Evolutionary conservation across 2,888 invertebrate species (phyloP), one percentile per base, ranked within the genome.

Genomic region (Suillia variegata): DNA sequence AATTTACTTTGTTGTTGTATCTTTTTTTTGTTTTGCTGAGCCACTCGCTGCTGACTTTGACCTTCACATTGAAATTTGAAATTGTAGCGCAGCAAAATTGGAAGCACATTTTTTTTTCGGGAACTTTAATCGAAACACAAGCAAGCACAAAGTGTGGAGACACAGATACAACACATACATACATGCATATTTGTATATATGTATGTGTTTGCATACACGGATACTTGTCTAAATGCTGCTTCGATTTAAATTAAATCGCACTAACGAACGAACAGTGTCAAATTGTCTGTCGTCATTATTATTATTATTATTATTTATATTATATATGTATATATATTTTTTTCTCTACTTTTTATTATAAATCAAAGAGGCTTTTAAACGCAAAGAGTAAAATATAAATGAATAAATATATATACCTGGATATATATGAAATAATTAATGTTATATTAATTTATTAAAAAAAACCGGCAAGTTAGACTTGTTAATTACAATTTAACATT

Each of bases 21-120:
- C 26, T 54, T 47, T 42, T 54, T 54, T 42, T 52, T 13, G 8
- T 42, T 21, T 54, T 34, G 38, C 54, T 26, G 10, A n/a, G n/a
- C n/a, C n/a, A n/a, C n/a, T 26, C 26, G 26, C n/a, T 38, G 38
- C 26, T 56, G 56, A 56, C 56, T 56, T 56, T 56, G 56, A 56
- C 56, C 56, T 49, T 56, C 56, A 56, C 56, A 56, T 56, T 56
- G 56, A 56, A 56, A 56, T 56, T 49, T 49, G 47, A 49, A 56
- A 56, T 56, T 56, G 49, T 38, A 49, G 20, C 38, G 18, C n/a
- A n/a, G n/a, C n/a, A 26, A 18, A 45, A 31, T 45, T n/a, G 21
- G 26, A 38, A 38, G 38, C 38, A 38, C 38, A 38, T n/a, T 38
- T 38, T n/a, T 8, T n/a, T n/a, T 38, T 38, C 38, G 15, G 26